Conservation (phyloP, 2,888 invertebrate species). For the Copidosoma aretas region DNA sequence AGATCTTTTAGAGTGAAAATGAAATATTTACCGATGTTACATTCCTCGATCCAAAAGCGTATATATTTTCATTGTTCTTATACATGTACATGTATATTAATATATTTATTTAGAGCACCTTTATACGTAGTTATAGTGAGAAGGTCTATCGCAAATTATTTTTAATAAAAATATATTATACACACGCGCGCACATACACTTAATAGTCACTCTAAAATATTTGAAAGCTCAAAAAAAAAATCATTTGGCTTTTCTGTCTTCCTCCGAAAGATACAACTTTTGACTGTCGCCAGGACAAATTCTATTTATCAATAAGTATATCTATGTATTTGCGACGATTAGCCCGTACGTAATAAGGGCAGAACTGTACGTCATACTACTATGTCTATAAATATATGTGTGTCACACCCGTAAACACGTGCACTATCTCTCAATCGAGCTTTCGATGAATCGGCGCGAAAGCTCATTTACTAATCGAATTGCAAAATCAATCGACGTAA, state of each 20-base stretch:
- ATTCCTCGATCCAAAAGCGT: neutral
- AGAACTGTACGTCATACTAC: neutral
- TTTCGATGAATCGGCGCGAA: constrained; percentile 24
- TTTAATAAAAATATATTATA: no score
- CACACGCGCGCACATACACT: no score
- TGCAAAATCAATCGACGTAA: constrained; percentile 20
- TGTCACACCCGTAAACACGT: neutral
- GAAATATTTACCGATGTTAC: neutral
- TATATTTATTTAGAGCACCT: neutral
- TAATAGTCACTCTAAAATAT: constrained; percentile 8
- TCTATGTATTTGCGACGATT: constrained; percentile 13
- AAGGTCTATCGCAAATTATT: no score
- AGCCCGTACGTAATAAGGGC: constrained; percentile 16
- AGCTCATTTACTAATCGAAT: constrained; percentile 39
- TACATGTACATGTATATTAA: neutral
- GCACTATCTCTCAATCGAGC: constrained; percentile 1
- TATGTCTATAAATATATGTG: neutral
- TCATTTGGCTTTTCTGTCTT: constrained; percentile 23
- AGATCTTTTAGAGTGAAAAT: constrained; percentile 11
- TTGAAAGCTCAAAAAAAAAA: neutral
- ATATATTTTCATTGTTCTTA: neutral
- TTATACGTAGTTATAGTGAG: neutral
- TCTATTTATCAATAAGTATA: constrained; percentile 23
- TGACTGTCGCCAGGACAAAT: constrained; percentile 13
- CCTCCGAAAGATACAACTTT: constrained; percentile 14